Conservation (phyloP, 2,797 vertebrate genomes). For the Leptodactylus fallax region DNA sequence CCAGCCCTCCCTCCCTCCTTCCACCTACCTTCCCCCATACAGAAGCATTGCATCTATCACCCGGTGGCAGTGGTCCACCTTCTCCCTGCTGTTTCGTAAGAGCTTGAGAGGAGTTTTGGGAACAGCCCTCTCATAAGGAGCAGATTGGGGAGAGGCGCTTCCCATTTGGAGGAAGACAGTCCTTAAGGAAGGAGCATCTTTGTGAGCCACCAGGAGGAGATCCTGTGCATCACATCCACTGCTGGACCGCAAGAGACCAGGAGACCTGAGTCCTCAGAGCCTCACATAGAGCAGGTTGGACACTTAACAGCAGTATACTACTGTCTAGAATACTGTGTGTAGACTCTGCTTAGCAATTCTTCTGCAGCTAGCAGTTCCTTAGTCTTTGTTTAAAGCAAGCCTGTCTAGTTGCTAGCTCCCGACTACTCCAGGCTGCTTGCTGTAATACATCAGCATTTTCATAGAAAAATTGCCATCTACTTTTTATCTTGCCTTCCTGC, state of each 20-base stretch:
- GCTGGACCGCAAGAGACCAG: conserved; percentile 20
- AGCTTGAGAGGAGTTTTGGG: conserved; percentile 84
- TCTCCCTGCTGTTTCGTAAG: conserved; percentile 87
- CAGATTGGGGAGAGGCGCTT: conserved; percentile 81
- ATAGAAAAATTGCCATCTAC: neutral
- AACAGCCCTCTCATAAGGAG: conserved; percentile 96
- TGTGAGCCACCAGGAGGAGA: conserved; percentile 56
- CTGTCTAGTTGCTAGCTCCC: neutral
- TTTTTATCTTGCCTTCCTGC: too few species aligned
- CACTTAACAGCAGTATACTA: neutral
- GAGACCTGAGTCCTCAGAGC: neutral
- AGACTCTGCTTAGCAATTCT: neutral
- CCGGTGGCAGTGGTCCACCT: conserved; percentile 81
- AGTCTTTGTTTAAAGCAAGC: neutral
- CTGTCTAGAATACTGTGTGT: neutral
- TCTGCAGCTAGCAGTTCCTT: neutral
- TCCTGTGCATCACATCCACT: neutral
- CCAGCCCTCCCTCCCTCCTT: conserved; percentile 56
- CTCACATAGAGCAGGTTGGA: conserved; percentile 44
- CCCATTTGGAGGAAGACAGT: conserved; percentile 86
- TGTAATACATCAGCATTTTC: neutral
- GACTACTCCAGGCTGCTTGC: too few species aligned
- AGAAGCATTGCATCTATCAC: conserved; percentile 80
- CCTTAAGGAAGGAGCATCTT: conserved; percentile 76
- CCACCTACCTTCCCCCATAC: conserved; percentile 72